phyloP scores from a whole-genome alignment of 2,113 vertebrate species.

The Nyctereutes procyonoides region DNA sequence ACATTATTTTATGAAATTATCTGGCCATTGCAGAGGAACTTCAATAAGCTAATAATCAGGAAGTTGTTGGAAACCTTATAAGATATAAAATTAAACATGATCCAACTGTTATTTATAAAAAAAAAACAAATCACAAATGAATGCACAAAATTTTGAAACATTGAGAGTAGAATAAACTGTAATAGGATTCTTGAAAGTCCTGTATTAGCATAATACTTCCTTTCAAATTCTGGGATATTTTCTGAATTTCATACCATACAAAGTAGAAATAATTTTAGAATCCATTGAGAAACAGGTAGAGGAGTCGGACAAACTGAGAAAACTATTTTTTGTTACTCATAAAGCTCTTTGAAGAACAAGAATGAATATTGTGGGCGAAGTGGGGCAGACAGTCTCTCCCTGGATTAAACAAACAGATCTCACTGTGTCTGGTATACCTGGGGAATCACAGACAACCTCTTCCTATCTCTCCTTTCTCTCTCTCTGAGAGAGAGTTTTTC shows the following conservation, averaged over 20 bases:
- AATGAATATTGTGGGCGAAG: neutral
- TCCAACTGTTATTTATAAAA: neutral
- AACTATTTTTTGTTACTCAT: neutral
- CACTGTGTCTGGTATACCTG: neutral
- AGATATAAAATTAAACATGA: neutral
- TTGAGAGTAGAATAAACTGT: neutral
- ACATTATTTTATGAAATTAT: neutral
- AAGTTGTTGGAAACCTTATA: neutral
- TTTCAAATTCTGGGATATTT: neutral
- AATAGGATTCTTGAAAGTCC: neutral
- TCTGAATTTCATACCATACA: neutral
- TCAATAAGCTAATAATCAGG: neutral
- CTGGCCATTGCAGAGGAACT: neutral
- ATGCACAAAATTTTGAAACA: neutral
- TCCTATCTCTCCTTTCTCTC: neutral
- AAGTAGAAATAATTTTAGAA: conserved; percentile 1
- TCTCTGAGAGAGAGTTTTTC: neutral
- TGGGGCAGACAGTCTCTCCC: neutral
- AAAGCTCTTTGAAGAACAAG: neutral
- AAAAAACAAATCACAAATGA: neutral
- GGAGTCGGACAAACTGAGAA: neutral
- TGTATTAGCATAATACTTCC: neutral
- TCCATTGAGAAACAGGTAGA: neutral
- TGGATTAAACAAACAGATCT: neutral
- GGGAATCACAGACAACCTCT: neutral